Percentiles rank a stretch among this genome's conserved stretches.
Conservation (phyloP, 2,113 vertebrate species). For the Sardina pilchardus region DNA sequence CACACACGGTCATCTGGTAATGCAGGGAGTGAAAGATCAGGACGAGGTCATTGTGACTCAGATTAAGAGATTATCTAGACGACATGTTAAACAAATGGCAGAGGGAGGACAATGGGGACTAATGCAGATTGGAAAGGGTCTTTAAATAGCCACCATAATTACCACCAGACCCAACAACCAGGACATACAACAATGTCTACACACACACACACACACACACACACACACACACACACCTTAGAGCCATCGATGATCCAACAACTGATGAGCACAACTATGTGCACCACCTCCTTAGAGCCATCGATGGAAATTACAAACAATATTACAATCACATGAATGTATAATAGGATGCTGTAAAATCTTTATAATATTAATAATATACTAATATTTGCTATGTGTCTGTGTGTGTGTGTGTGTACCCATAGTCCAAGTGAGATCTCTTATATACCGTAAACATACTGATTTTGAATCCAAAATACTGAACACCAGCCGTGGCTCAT, state of each 20-base stretch:
- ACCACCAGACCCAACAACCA: not conserved
- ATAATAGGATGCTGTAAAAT: no score
- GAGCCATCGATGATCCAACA: no score
- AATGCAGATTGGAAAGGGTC: not conserved
- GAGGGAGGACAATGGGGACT: not conserved
- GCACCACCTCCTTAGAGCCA: no score
- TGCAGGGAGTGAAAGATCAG: constrained; percentile 28
- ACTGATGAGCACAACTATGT: no score
- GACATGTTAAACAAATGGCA: not conserved
- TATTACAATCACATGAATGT: no score
- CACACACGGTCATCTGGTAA: constrained; percentile 22
- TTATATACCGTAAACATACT: no score
- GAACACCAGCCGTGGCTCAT: no score
- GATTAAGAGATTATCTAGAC: constrained; percentile 25
- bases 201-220: not conserved
- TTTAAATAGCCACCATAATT: not conserved
- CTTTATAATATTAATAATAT: no score
- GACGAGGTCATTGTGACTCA: not conserved
- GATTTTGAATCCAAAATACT: not conserved
- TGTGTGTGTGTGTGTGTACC: no score
- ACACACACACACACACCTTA: not conserved
- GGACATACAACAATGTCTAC: not conserved
- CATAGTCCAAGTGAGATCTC: not conserved
- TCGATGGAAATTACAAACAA: no score
- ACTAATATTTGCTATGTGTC: no score